Base-by-base conservation (phyloP, 2,113 vertebrate species). In the Calidris pygmaea region DNA sequence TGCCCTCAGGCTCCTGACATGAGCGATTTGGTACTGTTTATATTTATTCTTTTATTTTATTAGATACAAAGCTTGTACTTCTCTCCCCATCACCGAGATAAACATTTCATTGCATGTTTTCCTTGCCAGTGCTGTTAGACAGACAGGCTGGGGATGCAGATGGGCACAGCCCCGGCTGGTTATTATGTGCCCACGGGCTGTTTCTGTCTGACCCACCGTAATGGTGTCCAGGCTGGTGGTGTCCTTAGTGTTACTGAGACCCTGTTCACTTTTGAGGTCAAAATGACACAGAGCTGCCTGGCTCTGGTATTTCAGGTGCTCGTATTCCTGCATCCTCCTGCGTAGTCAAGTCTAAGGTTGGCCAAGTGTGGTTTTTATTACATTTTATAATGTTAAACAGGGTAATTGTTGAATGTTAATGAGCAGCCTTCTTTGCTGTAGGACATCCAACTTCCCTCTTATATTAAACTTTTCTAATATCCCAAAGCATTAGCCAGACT, bases 341-440 rank as follows among this genome's bases (percentile, higher is more conserved):
- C 0, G 0, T 27, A 67, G n/a, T 71, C 26, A 62, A 55, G 41
- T 73, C 67, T 60, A 53, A 27, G 55, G 71, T 75, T 96, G 89
- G 48, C 87, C 62, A 75, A 79, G 58, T 96, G 82, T 96, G 86
- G 47, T 89, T 97, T 95, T 95, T 87, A 91, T 96, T 97, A 84
- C 32, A 37, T 89, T 95, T 91, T 85, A 67, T 88, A 87, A 68
- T 59, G 81, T 75, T 67, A 94, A 97, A 93, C 92, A 92, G 45
- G 3, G 62, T 88, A 83, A 87, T 66, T 65, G 26, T 21, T 83
- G 52, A 89, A 80, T 1, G 41, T 94, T 92, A 63, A 47, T 68
- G 62, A 91, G 60, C 71, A 91, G 75, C 71, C 80, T 78, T 75
- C 67, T 94, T 82, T 91, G 68, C 67, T 95, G 30, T 71, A 77